Evolutionary conservation across 2,888 invertebrate genomes (phyloP), one percentile per base, ranked within the genome.

Genomic region (Conomelus anceps): DNA sequence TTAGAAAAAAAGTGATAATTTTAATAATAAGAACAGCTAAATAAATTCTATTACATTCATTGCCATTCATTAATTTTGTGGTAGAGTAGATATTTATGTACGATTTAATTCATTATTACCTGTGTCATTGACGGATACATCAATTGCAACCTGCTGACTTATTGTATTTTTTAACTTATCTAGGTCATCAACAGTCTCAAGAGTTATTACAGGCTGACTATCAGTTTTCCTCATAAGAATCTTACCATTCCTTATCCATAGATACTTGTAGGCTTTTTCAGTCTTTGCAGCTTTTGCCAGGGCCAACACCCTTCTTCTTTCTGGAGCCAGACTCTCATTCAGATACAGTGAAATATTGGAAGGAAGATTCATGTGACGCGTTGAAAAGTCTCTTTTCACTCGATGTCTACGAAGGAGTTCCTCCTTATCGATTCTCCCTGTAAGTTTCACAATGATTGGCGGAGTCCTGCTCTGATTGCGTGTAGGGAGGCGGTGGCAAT

Each of bases 201-300:
- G 23, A 6, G 23, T 9, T n/a, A 86, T 86, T 20, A 22, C 86
- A 22, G 86, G 23, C 4, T 23, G 1, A 86, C 86, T 23, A 6
- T 86, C 86, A 23, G 4, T 22, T 86, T 86, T 23, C 23, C 86
- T 86, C 22, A 86, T 86, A 3, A 86, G 23, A 86, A 86, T 23
- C 23, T 86, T 86, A 23, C 86, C 86, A 86, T 86, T 86, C 7
- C 86, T 23, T 86, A 86, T 86, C 86, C 86, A 86, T 11, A 86
- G 13, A 13, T 86, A 86, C 17, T 86, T 23, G 13, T 86, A 23
- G 11, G 20, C n/a, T 23, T 86, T 86, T 86, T 86, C 86, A 26
- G 22, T 24, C 24, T 86, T 23, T 23, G 24, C 24, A 22, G 22
- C 22, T 23, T 24, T 86, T 0, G 24, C 86, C 29, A 86, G 29